These are phyloP conservation scores for Olivierus martensii DNA, from an alignment of 1,140 invertebrate genomes.

Conservation along the genomic window DNA sequence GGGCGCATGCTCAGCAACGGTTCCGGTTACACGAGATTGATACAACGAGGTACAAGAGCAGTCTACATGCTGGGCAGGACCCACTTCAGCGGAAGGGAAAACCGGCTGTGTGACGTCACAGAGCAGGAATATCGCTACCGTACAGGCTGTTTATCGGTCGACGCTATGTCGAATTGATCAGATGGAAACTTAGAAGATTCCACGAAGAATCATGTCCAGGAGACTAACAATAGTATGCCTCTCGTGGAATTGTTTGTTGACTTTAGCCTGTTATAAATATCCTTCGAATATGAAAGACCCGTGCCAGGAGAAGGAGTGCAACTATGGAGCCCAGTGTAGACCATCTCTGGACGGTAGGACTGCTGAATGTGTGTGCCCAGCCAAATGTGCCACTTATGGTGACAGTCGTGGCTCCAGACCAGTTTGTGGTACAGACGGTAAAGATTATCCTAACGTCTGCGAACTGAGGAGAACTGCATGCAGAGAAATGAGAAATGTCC, in stretches of 20 bases:
- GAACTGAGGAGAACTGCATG: slow-evolving; percentile 63
- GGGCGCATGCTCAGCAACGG: too few relatives aligned
- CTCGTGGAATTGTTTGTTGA: background rate
- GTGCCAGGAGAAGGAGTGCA: slow-evolving; percentile 54
- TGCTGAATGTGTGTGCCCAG: slow-evolving; percentile 55
- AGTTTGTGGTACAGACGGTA: slow-evolving; percentile 45
- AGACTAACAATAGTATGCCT: too few relatives aligned
- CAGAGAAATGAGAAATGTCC: slow-evolving; percentile 52
- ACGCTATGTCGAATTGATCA: too few relatives aligned
- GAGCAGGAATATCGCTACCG: too few relatives aligned
- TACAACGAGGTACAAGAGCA: too few relatives aligned
- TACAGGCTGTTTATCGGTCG: too few relatives aligned
- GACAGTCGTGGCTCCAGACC: slow-evolving; percentile 57
- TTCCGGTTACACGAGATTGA: too few relatives aligned
- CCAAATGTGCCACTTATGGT: slow-evolving; percentile 58
- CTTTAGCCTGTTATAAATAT: slow-evolving; percentile 34
- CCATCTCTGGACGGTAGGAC: slow-evolving; percentile 56
- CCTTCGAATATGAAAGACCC: slow-evolving; percentile 57
- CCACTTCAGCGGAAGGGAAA: too few relatives aligned
- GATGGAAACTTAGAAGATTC: too few relatives aligned
- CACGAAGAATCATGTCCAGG: too few relatives aligned
- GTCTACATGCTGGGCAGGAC: too few relatives aligned
- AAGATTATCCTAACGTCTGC: slow-evolving; percentile 52
- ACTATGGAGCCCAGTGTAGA: slow-evolving; percentile 57
- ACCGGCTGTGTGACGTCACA: too few relatives aligned